Evolutionary conservation across 1,140 invertebrate species (phyloP), one percentile per base, ranked within the genome.

Genomic region (Orchesella cincta): DNA sequence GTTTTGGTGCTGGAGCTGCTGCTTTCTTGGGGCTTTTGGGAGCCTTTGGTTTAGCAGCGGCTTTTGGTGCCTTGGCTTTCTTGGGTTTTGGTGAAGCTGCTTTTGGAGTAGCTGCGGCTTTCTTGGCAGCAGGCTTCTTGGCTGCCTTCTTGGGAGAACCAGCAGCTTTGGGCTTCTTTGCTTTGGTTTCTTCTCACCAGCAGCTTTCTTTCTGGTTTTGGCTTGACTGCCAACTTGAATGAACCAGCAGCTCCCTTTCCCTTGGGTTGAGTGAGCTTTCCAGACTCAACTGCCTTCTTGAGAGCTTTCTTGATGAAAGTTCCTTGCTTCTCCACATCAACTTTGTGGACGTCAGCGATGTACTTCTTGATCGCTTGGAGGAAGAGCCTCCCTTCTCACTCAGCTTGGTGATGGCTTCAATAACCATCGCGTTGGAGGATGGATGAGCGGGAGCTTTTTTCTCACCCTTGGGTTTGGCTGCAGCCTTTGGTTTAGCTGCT

Each of bases 341-440:
- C 83, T 67, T 85, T 85, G 84, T 83, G 82, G 35, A 79, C 74
- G 12, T 83, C 79, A 33, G 76, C 78, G 33, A 85, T 83, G 78
- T 83, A 84, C 76, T 85, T 85, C 73, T 84, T 83, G 75, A 85
- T 85, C 34, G 85, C 84, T 54, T 82, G 80, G 14, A 84, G 74
- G 85, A 85, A 8, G 83, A 84, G 1, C 85, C 85, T 26, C 79
- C 80, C 18, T 82, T 77, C 35, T 85, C 84, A 62, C 84, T 84
- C 67, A 87, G 72, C 12, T 76, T 74, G 0, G 36, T 76, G 75
- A 87, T 84, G 18, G 86, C 86, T 28, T 83, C 82, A 29, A 78
- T 80, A 12, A 87, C 85, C 86, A 87, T 86, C 5, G 80, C 78
- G 23, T 83, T 72, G 3, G 84, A 78, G n/a, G 82, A 78, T 3